Base-by-base conservation (phyloP, 2,797 vertebrate species). In the Squalus acanthias region DNA sequence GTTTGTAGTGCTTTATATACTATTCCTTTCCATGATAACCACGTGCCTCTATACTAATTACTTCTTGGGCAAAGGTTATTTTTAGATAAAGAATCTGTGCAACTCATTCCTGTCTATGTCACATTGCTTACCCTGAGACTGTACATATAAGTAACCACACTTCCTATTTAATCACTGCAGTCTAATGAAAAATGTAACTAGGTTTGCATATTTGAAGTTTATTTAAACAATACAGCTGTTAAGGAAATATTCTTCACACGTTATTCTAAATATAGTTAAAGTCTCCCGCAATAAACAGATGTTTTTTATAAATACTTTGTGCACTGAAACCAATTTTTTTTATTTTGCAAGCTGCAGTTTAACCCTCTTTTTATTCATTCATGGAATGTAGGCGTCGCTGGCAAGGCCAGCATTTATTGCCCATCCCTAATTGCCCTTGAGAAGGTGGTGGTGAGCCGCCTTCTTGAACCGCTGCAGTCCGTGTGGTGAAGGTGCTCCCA, bases 231-330 rank as follows among this genome's bases (percentile, higher is more conserved):
- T 74, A 60, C 26, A 76, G 50, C 50, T 95, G 46, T 53, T 33
- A 33, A 24, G 53, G 69, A 76, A 95, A 76, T 76, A 76, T n/a
- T 95, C 50, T 57, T 95, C 39, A 24, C 46, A 70, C 46, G 46
- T 95, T 95, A n/a, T 53, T 53, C 94, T 24, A 76, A 74, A 53
- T 33, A 53, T 95, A 57, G 26, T 57, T 74, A 2, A 53, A 20
- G 1, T 33, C 46, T 74, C 74, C 39, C 13, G 26, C 26, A 0
- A 13, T 17, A 57, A 53, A 53, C 89, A 65, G 89, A 65, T n/a
- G 50, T 74, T 10, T 95, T 95, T 76, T 72, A 76, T 60, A 74
- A 95, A 95, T 95, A 72, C 20, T 76, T 76, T 53, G 70, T 95
- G 46, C 9, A 20, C 24, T n/a, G 65, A 70, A 95, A 72, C 29